Base-by-base conservation (phyloP, 2,113 vertebrate species). In the Lepisosteus oculatus region DNA sequence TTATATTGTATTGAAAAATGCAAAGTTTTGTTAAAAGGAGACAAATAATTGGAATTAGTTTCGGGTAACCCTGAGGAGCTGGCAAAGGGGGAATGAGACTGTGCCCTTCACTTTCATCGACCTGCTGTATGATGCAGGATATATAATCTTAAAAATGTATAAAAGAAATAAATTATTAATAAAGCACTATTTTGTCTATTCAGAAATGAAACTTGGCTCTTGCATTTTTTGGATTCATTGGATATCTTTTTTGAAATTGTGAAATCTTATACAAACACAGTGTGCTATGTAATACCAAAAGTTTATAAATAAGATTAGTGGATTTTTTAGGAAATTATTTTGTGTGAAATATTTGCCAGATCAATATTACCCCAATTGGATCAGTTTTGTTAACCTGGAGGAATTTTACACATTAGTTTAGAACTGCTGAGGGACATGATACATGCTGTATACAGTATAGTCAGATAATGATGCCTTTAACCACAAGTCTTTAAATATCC, bases 111-210 rank as follows among this genome's bases (percentile, higher is more conserved):
- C 77, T 77, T 74, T 62, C 84, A 80, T 29, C 9, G 13, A 68
- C 77, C 74, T 66, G 70, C 81, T 84, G 76, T 89, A 83, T 91
- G 89, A 88, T 88, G 80, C 90, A 87, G 86, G 83, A 87, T 89
- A 85, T 85, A 84, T 92, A 92, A 93, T 92, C 92, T 90, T 94
- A 93, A 93, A 93, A 95, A 96, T 95, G 96, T 98, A 96, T 93
- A 95, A 89, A 91, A 93, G 93, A 89, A 85, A 90, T 98, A 99
- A 98, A 91, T 99, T 98, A 99, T 99, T 98, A 98, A 98, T 99
- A 98, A 98, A 99, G 96, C 92, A 93, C 91, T 99, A 99, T 99
- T 98, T 99, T 99, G 95, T 92, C 93, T 98, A 98, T 89, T 87
- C 85, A 87, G 74, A 29, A 84, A 63, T 80, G 59, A 72, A 69